These are phyloP conservation scores for Archips xylosteana DNA, from an alignment of 2,888 invertebrate genomes.

Conservation along the genomic window DNA sequence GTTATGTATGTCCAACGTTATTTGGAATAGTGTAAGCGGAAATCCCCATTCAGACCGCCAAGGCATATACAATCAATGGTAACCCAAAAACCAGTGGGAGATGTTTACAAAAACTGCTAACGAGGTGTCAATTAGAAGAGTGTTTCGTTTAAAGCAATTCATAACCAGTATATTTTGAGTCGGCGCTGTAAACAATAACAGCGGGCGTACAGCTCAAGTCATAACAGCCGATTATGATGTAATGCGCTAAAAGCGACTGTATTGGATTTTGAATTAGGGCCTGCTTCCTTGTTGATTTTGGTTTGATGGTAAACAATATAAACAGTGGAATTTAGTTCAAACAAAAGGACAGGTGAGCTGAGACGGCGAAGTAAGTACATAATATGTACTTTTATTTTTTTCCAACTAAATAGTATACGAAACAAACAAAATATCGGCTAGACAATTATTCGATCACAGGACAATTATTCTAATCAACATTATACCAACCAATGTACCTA, in stretches of 20 bases:
- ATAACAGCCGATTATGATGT: conserved; percentile 1
- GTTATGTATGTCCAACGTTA: too few relatives aligned
- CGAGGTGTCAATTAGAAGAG: conserved; percentile 40
- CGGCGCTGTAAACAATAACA: conserved; percentile 47
- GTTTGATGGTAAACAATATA: conserved; percentile 1
- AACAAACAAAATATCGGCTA: too few relatives aligned
- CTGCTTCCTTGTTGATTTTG: neutral
- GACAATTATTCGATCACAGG: too few relatives aligned
- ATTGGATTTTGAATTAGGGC: neutral
- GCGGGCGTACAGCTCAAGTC: conserved; percentile 25
- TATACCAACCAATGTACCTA: too few relatives aligned
- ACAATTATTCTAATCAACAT: too few relatives aligned
- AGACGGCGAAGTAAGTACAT: neutral
- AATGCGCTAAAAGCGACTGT: neutral
- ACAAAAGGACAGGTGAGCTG: neutral
- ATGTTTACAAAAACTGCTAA: conserved; percentile 28
- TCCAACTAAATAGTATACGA: too few relatives aligned
- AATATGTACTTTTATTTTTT: too few relatives aligned
- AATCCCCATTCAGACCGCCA: neutral
- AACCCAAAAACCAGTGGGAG: conserved; percentile 11
- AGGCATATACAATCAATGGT: neutral
- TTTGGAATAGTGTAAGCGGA: neutral
- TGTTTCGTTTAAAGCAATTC: conserved; percentile 38
- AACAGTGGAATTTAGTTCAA: conserved; percentile 1
- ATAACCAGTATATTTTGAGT: conserved; percentile 45